Conservation (phyloP, 2,888 invertebrate species). For the Epinotia bilunana region DNA sequence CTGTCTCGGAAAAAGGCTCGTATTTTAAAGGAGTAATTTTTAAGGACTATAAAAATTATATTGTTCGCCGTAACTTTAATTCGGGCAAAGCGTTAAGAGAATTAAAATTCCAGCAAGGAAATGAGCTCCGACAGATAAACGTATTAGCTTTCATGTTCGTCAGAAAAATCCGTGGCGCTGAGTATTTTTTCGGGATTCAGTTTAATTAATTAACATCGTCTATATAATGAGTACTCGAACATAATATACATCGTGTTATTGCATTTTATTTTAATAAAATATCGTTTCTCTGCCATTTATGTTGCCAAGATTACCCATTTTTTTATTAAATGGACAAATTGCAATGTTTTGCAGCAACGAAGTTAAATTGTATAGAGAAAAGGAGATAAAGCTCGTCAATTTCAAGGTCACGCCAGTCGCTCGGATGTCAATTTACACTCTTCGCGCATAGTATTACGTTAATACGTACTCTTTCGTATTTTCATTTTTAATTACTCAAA, state of each 20-base stretch:
- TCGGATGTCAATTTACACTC: slow-evolving; percentile 28
- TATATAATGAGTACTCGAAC: background rate
- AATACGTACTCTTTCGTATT: slow-evolving; percentile 22
- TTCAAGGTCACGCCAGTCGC: slow-evolving; percentile 24
- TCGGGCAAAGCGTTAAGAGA: slow-evolving; percentile 70
- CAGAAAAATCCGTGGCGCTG: slow-evolving; percentile 54
- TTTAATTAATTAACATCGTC: slow-evolving; percentile 46
- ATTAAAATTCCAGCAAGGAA: slow-evolving; percentile 76
- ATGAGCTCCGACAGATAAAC: slow-evolving; percentile 74
- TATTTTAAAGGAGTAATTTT: slow-evolving; percentile 65
- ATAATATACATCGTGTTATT: slow-evolving; percentile 8
- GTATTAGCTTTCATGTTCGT: slow-evolving; percentile 71
- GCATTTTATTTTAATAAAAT: slow-evolving; percentile 27
- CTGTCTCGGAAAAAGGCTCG: slow-evolving; percentile 56
- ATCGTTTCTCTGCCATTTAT: background rate
- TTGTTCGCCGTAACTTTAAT: slow-evolving; percentile 72
- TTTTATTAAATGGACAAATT: background rate
- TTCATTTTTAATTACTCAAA: slow-evolving; percentile 23
- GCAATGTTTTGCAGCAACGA: slow-evolving; percentile 13
- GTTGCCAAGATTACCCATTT: background rate
- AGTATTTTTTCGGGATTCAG: slow-evolving; percentile 43
- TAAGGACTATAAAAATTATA: slow-evolving; percentile 71
- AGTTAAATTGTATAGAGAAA: slow-evolving; percentile 15
- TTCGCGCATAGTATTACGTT: slow-evolving; percentile 17
- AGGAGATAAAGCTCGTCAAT: slow-evolving; percentile 12